Conservation (phyloP, 2,888 invertebrate genomes). For the Cybosia mesomella region DNA sequence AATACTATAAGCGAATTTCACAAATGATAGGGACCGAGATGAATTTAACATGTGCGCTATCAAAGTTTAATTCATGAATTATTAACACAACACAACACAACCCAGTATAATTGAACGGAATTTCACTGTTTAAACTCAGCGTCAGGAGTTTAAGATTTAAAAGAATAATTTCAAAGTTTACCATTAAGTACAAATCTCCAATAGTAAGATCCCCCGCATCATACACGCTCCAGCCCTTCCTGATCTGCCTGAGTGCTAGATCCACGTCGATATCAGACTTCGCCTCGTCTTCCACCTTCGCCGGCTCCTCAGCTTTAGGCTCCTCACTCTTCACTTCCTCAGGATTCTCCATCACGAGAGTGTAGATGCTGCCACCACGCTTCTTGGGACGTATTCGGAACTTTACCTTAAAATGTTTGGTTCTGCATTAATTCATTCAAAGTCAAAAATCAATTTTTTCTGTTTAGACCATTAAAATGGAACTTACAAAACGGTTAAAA, state of each 20-base stretch:
- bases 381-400: conserved; percentile 79
- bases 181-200: conserved; percentile 96
- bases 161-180: no score
- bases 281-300: conserved; percentile 49
- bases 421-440: background rate
- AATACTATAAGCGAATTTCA: no score
- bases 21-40: no score
- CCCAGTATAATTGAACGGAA: no score
- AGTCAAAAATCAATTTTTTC: no score
- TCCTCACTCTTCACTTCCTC: conserved; percentile 53
- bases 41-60: no score
- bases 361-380: conserved; percentile 76
- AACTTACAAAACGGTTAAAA: no score
- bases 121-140: no score
- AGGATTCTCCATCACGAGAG: conserved; percentile 67
- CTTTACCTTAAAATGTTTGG: conserved; percentile 67
- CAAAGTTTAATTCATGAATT: no score
- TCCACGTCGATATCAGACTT: conserved; percentile 74
- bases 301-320: conserved; percentile 51
- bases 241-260: conserved; percentile 76
- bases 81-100: no score
- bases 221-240: conserved; percentile 92
- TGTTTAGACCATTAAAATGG: no score
- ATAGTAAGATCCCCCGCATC: conserved; percentile 93
- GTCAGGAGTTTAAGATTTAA: no score